Evolutionary conservation across 2,888 invertebrate species (phyloP), one percentile per base, ranked within the genome.

Genomic region (Meghimatium bilineatum): DNA sequence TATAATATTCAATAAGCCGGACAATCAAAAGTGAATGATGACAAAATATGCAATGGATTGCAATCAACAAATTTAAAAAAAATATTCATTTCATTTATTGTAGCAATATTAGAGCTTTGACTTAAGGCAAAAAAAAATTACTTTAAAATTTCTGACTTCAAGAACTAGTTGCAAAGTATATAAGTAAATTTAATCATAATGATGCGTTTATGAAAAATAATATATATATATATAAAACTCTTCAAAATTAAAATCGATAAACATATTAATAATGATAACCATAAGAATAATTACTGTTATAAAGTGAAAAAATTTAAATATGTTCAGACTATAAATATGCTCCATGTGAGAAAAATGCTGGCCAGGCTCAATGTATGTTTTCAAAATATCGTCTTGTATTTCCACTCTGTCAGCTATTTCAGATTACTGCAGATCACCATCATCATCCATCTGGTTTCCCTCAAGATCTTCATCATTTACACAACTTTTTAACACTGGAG

Each of bases 401-500:
- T 71, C 5, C 26, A 32, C 34, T 49, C 49, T 72, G 14, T 10
- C n/a, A n/a, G 49, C 49, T 49, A 74, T 26, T 52, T 49, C 29
- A 1, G 17, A 17, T 77, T 52, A 80, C 56, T 80, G 80, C 26
- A 80, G 38, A 17, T 80, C 80, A 36, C 49, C 80, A 36, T 80
- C 80, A 69, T 80, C 71, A 56, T 80, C 80, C 52, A 69, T 69
- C 29, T 52, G 81, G 32, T 29, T 56, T 26, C 81, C 74, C 52
- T 81, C 81, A 17, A 74, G n/a, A 29, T 81, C 81, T 26, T 81
- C 81, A 32, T 80, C 71, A 20, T 81, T 60, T 12, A 56, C 81
- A 63, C 63, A 60, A 44, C 34, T 44, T 44, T 44, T 74, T 38
- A 81, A 38, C 1, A 36, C 44, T 29, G 72, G 72, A 63, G 26